These are phyloP conservation scores for Bombyx mandarina DNA, from an alignment of 1,140 invertebrate species.

Conservation along the genomic window DNA sequence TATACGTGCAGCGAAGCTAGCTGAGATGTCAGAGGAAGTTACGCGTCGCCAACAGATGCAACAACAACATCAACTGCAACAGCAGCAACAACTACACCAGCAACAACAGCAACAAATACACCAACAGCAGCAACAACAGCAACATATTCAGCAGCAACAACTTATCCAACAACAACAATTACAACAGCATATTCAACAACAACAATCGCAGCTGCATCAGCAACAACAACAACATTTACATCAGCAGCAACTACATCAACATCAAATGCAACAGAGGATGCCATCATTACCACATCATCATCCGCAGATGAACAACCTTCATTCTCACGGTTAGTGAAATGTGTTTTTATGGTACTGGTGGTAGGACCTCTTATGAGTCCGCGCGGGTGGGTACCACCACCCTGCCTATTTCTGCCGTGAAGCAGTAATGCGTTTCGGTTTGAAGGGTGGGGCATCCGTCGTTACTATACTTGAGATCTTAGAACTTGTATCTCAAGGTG, in stretches of 20 bases:
- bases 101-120: conserved; percentile 61
- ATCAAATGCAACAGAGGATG: conserved; percentile 12
- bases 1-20: conserved; percentile 76
- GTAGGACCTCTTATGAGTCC: no score
- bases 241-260: conserved; percentile 64
- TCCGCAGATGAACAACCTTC: conserved; percentile 5
- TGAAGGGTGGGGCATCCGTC: no score
- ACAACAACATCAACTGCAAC: conserved; percentile 4
- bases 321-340: conserved; percentile 5
- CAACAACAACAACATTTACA: conserved; percentile 36
- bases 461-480: no score
- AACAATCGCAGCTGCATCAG: conserved; percentile 52
- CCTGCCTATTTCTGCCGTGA: no score
- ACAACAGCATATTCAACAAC: conserved; percentile 70
- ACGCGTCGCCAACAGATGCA: conserved; percentile 76
- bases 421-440: no score
- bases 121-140: conserved; percentile 56
- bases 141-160: conserved; percentile 81
- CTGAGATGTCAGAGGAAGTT: conserved; percentile 88
- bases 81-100: conserved; percentile 53
- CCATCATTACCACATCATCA: conserved; percentile 17
- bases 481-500: no score
- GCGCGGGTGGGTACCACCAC: no score
- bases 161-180: not conserved
- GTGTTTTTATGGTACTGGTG: no score